A percentile compares a stretch with the other conserved stretches of the same genome.
Evolutionary conservation across 2,113 vertebrate genomes (phyloP).

Genomic region (Aythya baeri): DNA sequence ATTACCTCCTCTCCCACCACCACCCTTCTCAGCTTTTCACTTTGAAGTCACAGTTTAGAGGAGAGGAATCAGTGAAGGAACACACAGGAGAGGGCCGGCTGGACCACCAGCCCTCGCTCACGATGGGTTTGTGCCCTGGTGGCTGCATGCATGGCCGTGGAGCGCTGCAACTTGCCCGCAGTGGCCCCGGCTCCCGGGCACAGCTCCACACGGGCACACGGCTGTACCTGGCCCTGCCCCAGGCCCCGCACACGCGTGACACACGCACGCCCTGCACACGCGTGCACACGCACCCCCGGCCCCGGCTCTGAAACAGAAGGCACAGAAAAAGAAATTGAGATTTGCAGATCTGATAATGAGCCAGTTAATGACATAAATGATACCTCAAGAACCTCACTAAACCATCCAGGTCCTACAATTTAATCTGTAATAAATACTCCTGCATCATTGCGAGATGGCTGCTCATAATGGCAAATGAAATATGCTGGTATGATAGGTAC

Average conservation of each 20-base stretch:
- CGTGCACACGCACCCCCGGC: slow-evolving; percentile 9
- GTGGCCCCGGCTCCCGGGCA: too few relatives aligned
- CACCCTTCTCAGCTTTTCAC: slow-evolving; percentile 25
- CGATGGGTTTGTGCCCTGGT: neutral
- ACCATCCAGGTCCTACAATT: slow-evolving; percentile 98
- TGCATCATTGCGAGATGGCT: slow-evolving; percentile 99
- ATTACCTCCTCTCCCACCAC: slow-evolving; percentile 57
- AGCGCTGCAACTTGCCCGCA: too few relatives aligned
- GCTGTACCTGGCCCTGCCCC: neutral
- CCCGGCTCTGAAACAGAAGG: slow-evolving; percentile 67
- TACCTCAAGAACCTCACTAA: slow-evolving; percentile 97
- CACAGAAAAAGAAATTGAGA: slow-evolving; percentile 83
- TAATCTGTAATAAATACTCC: slow-evolving; percentile 99
- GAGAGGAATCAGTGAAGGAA: slow-evolving; percentile 43
- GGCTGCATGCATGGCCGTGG: neutral
- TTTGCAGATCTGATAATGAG: slow-evolving; percentile 95
- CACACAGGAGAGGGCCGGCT: neutral
- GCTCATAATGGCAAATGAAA: slow-evolving; percentile 99
- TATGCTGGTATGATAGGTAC: slow-evolving; percentile 99
- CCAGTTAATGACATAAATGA: slow-evolving; percentile 99
- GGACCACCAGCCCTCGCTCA: neutral
- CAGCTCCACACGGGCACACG: too few relatives aligned
- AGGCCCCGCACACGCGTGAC: rapidly evolving
- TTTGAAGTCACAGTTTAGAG: slow-evolving; percentile 11
- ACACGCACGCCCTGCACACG: neutral